Conservation (phyloP, 2,797 vertebrate species). For the Sarcophilus harrisii region DNA sequence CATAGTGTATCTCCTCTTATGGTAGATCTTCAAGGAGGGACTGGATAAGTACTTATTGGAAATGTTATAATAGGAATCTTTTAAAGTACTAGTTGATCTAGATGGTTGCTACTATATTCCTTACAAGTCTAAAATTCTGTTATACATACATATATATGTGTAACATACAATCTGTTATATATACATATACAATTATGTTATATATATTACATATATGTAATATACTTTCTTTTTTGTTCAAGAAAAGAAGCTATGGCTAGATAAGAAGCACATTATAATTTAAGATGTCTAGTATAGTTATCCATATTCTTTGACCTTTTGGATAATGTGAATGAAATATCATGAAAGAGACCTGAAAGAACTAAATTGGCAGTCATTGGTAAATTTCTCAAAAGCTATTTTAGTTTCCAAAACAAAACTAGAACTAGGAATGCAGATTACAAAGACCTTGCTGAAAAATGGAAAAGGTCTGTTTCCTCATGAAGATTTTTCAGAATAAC, state of each 20-base stretch:
- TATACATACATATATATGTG: not conserved
- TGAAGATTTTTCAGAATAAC: constrained; percentile 1
- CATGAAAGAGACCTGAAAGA: not conserved
- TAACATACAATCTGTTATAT: too few relatives aligned
- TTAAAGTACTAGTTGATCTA: not conserved
- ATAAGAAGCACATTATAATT: not conserved
- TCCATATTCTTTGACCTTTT: not conserved
- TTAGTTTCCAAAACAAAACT: not conserved
- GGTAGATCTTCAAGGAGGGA: not conserved
- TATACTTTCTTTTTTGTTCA: not conserved
- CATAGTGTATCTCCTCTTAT: not conserved
- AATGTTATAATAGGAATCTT: not conserved
- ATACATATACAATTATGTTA: too few relatives aligned
- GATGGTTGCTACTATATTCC: not conserved
- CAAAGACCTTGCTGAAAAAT: constrained; percentile 2
- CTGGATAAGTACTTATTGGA: not conserved
- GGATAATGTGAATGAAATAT: not conserved
- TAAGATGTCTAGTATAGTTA: not conserved
- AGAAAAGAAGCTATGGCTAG: not conserved
- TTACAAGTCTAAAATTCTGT: not conserved
- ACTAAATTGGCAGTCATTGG: not conserved
- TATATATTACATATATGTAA: not conserved
- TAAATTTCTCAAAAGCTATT: not conserved
- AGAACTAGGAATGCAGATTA: not conserved
- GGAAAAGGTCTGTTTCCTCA: constrained; percentile 13